Conservation (phyloP, 1,140 invertebrate genomes). For the Nasonia vitripennis region DNA sequence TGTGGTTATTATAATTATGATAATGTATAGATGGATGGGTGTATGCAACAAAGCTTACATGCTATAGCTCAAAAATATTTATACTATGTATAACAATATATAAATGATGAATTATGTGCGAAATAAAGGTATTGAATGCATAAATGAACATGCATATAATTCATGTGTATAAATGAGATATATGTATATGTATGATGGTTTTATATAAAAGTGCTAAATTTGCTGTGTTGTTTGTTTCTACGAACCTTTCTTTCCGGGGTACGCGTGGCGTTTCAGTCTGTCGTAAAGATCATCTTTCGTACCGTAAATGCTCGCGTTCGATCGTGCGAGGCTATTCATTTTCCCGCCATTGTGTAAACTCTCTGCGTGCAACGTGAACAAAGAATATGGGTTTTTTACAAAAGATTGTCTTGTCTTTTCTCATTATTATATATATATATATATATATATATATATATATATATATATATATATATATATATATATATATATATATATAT, state of each 20-base stretch:
- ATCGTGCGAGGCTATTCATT: slow-evolving; percentile 92
- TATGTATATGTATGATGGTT: neutral
- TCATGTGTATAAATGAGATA: slow-evolving; percentile 25
- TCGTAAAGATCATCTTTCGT: slow-evolving; percentile 97
- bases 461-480: too few species aligned
- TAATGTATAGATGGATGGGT: neutral
- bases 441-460: too few species aligned
- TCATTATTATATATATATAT: neutral
- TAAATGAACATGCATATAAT: slow-evolving; percentile 35
- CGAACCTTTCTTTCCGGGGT: slow-evolving; percentile 93
- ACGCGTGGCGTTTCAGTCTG: slow-evolving; percentile 95
- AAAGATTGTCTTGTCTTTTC: slow-evolving; percentile 11
- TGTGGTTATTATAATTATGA: slow-evolving; percentile 25
- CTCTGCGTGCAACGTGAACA: slow-evolving; percentile 75
- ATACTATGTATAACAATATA: slow-evolving; percentile 16
- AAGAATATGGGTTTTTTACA: slow-evolving; percentile 49
- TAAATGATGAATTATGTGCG: neutral
- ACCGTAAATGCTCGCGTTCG: slow-evolving; percentile 94
- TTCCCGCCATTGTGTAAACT: slow-evolving; percentile 88
- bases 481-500: too few species aligned
- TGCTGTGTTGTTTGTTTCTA: slow-evolving; percentile 50
- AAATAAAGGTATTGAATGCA: neutral
- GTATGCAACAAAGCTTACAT: slow-evolving; percentile 17
- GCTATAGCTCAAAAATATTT: slow-evolving; percentile 25
- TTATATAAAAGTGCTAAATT: slow-evolving; percentile 37